phyloP scores from a whole-genome alignment of 2,797 vertebrate genomes.

The Alfaro cultratus region DNA sequence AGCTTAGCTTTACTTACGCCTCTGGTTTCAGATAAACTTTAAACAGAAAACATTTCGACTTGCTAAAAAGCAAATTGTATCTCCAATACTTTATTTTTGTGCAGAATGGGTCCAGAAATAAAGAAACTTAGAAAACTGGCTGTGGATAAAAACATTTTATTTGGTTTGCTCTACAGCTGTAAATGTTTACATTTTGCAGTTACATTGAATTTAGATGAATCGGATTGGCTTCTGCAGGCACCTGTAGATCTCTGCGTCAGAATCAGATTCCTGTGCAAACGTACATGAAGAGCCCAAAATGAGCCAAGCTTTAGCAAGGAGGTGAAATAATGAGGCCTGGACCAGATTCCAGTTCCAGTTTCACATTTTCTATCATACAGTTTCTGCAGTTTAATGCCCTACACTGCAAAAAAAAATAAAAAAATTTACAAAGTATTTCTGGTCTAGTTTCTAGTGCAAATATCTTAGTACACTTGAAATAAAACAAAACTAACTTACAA shows the following conservation, averaged over 20 bases:
- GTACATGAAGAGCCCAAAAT: not conserved
- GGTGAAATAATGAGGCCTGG: not conserved
- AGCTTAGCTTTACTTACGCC: not conserved
- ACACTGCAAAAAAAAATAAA: no score
- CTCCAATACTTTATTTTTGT: not conserved
- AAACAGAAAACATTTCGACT: not conserved
- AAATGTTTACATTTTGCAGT: not conserved
- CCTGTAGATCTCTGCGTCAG: not conserved
- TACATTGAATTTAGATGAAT: not conserved
- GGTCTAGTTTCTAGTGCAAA: no score
- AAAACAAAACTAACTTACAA: no score
- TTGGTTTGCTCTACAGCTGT: not conserved
- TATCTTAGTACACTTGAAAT: no score
- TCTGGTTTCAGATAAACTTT: not conserved
- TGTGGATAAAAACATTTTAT: not conserved
- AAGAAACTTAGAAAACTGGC: not conserved
- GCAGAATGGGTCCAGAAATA: not conserved
- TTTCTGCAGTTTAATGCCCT: not conserved
- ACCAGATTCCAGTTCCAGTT: not conserved
- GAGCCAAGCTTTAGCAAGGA: not conserved
- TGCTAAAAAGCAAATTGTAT: not conserved
- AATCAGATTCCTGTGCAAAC: not conserved
- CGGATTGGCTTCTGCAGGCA: not conserved
- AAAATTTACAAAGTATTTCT: no score
- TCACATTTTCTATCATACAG: not conserved